phyloP scores from a whole-genome alignment of 2,888 invertebrate species.

The Aproaerema taeniolella region DNA sequence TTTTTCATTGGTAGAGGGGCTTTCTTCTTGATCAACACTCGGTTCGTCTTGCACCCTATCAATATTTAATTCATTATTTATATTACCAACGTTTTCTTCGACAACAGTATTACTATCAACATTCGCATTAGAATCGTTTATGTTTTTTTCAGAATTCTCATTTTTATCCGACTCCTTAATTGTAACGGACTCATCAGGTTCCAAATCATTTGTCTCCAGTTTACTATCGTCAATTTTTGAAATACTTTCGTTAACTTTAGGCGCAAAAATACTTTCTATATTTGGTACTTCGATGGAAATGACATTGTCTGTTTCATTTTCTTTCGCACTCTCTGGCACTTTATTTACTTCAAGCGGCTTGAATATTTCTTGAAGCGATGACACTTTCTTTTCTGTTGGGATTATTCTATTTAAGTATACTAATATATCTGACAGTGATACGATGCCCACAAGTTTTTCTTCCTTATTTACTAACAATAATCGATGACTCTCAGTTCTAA shows the following conservation, averaged over 20 bases:
- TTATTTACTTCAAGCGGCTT: slow-evolving; percentile 68
- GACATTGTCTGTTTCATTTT: slow-evolving; percentile 63
- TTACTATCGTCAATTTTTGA: slow-evolving; percentile 29
- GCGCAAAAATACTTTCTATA: no score
- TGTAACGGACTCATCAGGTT: no score
- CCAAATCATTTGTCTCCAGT: no score
- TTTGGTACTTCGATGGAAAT: slow-evolving; percentile 61
- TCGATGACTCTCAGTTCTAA: slow-evolving; percentile 88
- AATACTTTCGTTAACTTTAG: no score
- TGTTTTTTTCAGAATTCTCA: slow-evolving; percentile 20
- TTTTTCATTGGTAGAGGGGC: slow-evolving; percentile 28
- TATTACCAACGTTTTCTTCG: no score
- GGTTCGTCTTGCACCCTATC: no score
- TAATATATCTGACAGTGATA: slow-evolving; percentile 71
- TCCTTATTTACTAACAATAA: slow-evolving; percentile 72
- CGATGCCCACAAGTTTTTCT: slow-evolving; percentile 66
- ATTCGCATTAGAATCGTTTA: slow-evolving; percentile 16
- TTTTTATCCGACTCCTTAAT: slow-evolving; percentile 22
- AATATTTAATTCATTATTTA: no score
- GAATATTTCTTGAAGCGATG: slow-evolving; percentile 70
- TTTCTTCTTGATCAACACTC: slow-evolving; percentile 23
- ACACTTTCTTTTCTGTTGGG: slow-evolving; percentile 67
- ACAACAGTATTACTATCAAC: no score
- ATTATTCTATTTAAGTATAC: slow-evolving; percentile 72
- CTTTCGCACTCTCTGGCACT: slow-evolving; percentile 61